Conservation (phyloP, 92 coral and sea anemone genomes). For the Palythoa caribaeorum region DNA sequence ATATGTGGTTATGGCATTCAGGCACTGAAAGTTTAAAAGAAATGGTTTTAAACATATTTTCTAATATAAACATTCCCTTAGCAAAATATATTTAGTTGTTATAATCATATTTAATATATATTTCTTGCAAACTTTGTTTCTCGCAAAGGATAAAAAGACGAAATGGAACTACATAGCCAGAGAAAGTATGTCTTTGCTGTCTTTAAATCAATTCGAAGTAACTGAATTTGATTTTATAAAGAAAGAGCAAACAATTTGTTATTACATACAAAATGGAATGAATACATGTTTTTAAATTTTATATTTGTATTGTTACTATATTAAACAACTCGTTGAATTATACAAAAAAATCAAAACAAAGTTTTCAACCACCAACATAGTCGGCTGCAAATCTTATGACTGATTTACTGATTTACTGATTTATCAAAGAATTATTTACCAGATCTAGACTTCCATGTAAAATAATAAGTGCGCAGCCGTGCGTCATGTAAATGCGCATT, state of each 20-base stretch:
- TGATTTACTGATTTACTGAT: neutral
- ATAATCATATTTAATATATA: neutral
- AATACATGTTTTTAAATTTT: neutral
- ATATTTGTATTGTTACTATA: neutral
- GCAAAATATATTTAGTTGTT: neutral
- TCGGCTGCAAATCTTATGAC: neutral
- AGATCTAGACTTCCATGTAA: too few relatives aligned
- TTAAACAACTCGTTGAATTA: neutral
- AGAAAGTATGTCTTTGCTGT: neutral
- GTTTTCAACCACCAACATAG: neutral
- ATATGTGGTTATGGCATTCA: neutral
- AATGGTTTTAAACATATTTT: neutral
- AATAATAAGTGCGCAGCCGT: too few relatives aligned
- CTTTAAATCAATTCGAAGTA: neutral
- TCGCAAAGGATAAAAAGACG: too few relatives aligned
- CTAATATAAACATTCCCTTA: neutral
- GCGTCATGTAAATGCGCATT: too few relatives aligned
- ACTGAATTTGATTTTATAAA: neutral
- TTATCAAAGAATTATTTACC: too few relatives aligned
- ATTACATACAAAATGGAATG: too few relatives aligned
- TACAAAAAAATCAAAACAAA: too few relatives aligned
- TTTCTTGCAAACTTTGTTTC: neutral
- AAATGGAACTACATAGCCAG: neutral
- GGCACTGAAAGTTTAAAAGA: neutral
- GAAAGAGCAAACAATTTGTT: neutral